Evolutionary conservation across 2,797 vertebrate species (phyloP), one percentile per base, ranked within the genome.

Genomic region (Amblyopsis hoosieri): DNA sequence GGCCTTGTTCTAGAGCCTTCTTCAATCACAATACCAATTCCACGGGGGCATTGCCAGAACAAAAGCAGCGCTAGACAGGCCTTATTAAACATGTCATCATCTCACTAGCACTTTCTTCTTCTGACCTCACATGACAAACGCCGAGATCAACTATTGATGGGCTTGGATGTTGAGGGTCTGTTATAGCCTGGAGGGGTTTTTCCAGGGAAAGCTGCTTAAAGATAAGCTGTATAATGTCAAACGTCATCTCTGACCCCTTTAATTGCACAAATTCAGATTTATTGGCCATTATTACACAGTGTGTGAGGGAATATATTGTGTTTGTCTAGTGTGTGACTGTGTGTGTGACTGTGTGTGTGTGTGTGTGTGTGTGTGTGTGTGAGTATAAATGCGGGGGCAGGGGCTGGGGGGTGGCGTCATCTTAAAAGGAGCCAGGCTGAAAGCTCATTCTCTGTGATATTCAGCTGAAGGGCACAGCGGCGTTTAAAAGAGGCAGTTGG

Each of bases 231-330:
- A 65, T 66, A 62, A 69, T 69, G 72, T 77, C 69, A 76, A 64
- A 67, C 64, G 64, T 67, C 61, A 49, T 19, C 54, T 64, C 11
- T 57, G 62, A 72, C 64, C 70, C 60, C 33, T 60, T 12, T 70
- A 65, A 76, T 76, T 70, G 49, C 59, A 59, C 73, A 80, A 73
- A 85, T 75, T 74, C 57, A 45, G 54, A 81, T 81, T 78, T 57
- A 80, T 62, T 59, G 33, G 33, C 33, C 33, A 37, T 37, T 37
- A 37, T 37, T 37, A 37, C 33, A 37, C 7, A 37, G 33, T 37
- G 33, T 37, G 33, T 5, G 33, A 37, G 33, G 33, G 2, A 37
- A 37, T 37, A 37, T 37, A 37, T 37, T 37, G 33, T 37, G 33
- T 37, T 37, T 37, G 33, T 3, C 33, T 37, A 37, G 33, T 37